phyloP scores from a whole-genome alignment of 2,113 vertebrate genomes.

The Isichthys henryi region DNA sequence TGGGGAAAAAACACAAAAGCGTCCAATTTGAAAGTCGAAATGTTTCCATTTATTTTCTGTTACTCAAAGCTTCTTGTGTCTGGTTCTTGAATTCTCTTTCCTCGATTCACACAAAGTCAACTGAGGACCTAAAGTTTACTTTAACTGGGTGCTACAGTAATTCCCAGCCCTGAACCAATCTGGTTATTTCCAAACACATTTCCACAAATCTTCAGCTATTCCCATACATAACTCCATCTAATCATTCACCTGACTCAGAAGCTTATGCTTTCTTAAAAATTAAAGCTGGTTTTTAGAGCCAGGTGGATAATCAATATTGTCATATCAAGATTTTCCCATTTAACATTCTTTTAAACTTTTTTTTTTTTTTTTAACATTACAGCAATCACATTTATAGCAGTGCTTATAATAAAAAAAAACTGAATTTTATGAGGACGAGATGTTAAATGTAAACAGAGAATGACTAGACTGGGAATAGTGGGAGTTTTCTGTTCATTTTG shows the following conservation, averaged over 20 bases:
- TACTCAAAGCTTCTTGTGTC: background rate
- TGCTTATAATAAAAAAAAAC: background rate
- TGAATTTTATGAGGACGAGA: background rate
- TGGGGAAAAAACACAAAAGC: background rate
- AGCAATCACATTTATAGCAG: constrained; percentile 2
- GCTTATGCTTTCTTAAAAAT: background rate
- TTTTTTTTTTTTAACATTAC: background rate
- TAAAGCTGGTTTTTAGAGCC: background rate
- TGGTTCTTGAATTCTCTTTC: background rate
- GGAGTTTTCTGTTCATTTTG: background rate
- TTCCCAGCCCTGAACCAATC: background rate
- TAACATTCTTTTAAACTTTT: background rate
- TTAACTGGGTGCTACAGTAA: background rate
- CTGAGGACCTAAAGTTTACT: background rate
- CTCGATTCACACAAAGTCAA: background rate
- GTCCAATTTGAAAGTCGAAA: background rate
- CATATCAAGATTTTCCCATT: background rate
- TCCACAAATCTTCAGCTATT: background rate
- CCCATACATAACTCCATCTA: background rate
- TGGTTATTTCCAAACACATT: background rate
- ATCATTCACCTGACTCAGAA: background rate
- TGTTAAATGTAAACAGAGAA: background rate
- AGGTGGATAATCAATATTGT: background rate
- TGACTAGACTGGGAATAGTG: background rate
- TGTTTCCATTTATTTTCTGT: background rate